Base-by-base conservation (phyloP, 1,140 invertebrate species). In the Drosophila suzukii region DNA sequence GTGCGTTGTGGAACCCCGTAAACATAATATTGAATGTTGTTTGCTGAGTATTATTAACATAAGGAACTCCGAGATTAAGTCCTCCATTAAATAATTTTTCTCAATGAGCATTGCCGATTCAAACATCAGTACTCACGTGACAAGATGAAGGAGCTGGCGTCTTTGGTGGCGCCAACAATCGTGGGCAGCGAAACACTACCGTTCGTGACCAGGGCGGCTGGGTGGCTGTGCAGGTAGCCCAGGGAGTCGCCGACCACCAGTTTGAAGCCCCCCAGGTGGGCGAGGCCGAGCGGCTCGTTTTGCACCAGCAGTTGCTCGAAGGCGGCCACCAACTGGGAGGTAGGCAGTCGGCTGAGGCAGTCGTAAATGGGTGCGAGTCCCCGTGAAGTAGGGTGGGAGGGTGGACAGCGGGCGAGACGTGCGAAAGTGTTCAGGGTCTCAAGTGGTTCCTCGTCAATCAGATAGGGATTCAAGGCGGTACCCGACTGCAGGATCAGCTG, bases 401-500 rank as follows among this genome's bases (percentile, higher is more conserved):
- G 34, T 2, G 88, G 88, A 30, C 91, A 92, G 20, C 66, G 80
- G 7, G 89, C 90, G 2, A 83, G 50, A 8, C 70, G 68, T 1
- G 83, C 83, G 43, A 92, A 91, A 6, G 67, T 89, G 24, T 70
- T 32, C 20, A 88, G 60, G 10, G 76, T 90, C 0, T 75, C 63
- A 2, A 89, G 43, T 0, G 91, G 91, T 4, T 68, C 57, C 32
- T 91, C 85, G 43, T 92, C 88, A 43, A 92, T 58, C 5, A 91
- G 60, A 20, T 91, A 90, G 7, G 91, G 91, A 65, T 91, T 92
- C 20, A 92, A 17, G 6, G 91, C 91, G 0, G 91, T 92, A 49
- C 91, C 91, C n/a, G 91, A 92, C 30, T 91, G 91, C 43, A 92
- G 65, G 20, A 92, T 92, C 24, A 92, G 60, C 53, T 79, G 75